Evolutionary conservation across 2,797 vertebrate genomes (phyloP).

Genomic region (Chiroxiphia lanceolata): DNA sequence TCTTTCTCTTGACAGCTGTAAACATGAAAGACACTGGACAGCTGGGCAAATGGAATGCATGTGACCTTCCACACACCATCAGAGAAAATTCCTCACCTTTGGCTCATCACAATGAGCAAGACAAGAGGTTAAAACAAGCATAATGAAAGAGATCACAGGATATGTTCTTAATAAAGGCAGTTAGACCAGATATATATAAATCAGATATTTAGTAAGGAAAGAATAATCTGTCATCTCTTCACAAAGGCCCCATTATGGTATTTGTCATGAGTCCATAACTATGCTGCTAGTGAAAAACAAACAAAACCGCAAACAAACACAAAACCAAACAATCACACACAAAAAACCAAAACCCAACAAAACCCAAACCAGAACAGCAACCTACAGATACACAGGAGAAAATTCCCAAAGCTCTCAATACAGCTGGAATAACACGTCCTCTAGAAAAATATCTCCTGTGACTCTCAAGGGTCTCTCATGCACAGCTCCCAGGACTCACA

Average conservation of each 20-base stretch:
- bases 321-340: too few species aligned
- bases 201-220: too few species aligned
- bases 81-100: not conserved
- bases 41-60: accelerated
- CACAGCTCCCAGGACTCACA: not conserved
- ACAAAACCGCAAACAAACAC: too few species aligned
- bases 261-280: not conserved
- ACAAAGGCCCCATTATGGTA: too few species aligned
- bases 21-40: not conserved
- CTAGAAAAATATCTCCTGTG: not conserved
- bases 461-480: too few species aligned
- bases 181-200: not conserved
- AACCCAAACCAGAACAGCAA: not conserved
- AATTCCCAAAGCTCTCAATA: too few species aligned
- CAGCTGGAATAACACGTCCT: not conserved
- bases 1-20: too few species aligned
- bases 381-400: not conserved
- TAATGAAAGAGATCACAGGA: too few species aligned
- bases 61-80: not conserved
- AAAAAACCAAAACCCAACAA: not conserved
- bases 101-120: not conserved
- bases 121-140: not conserved
- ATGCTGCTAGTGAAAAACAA: not conserved
- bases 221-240: not conserved
- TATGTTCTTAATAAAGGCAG: too few species aligned